Base-by-base conservation (phyloP, 2,113 vertebrate genomes). In the Dunckerocampus dactyliophorus region DNA sequence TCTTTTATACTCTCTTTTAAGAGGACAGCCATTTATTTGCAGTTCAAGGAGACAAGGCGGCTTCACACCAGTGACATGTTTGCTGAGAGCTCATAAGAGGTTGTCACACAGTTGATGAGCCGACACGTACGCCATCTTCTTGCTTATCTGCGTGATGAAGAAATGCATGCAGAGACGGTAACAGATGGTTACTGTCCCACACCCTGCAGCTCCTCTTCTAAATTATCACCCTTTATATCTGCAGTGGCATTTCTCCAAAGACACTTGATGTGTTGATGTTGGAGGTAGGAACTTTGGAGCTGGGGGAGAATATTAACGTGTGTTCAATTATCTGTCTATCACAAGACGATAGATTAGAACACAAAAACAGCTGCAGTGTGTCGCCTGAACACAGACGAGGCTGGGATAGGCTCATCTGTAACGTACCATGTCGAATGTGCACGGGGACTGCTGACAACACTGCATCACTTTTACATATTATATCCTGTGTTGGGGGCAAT, bases 201-300 rank as follows among this genome's bases (percentile, higher is more conserved):
- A 8, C 64, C 77, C 64, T 24, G 65, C 69, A 60, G 72, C 72
- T 64, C 72, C 52, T 47, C 51, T 58, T 67, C 56, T 65, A 82
- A 86, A 87, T 86, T 57, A 89, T 80, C 65, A 71, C 75, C 70
- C 82, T 76, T 88, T 83, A 81, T 67, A 81, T 80, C 67, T 51
- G 65, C 13, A 37, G 12, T 71, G 79, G 80, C 59, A 76, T 83
- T 79, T 85, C 53, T 65, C 71, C 74, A 78, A 67, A 74, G 71
- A 71, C 55, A 47, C 31, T 71, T 72, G 59, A 77, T 76, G 76
- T 63, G 65, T 42, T 58, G 72, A 72, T 76, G 62, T 13, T 49
- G 42, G 48, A 74, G 77, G 85, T 84, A 75, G 63, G 39, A 75
- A 79, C 74, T 78, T 66, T 59, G 42, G 52, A 52, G 14, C 37